Evolutionary conservation across 1,140 invertebrate species (phyloP), one percentile per base, ranked within the genome.

Genomic region (Saccostrea glomerata): DNA sequence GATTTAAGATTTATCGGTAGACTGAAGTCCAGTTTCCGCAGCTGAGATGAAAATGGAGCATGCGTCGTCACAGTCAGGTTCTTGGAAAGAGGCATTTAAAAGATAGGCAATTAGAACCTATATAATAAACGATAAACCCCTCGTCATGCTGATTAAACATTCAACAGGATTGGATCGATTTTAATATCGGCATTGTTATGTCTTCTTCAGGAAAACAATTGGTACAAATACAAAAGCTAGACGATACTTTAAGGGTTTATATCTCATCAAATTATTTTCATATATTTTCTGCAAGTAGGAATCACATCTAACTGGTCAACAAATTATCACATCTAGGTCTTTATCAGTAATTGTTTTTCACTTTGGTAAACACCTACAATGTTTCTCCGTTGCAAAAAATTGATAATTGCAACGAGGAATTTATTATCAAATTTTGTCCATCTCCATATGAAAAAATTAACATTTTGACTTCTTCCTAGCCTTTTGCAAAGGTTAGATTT

Each of bases 11-110:
- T 20, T 63, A 25, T 30, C 5, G 70, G 11, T 4, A 36, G 47
- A 9, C 47, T 7, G 47, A 47, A 47, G 70, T 30, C 30, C 25
- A 30, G 70, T 20, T 9, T n/a, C 20, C 20, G 17, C 5, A n/a
- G 23, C 13, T 77, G 70, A 36, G 30, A 77, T 77, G 70, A 23
- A 30, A 30, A 15, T 7, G 25, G 70, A 77, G 30, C 70, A 36
- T 77, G 25, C 70, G 30, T 77, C 25, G 70, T 20, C 58, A 1
- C 2, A 63, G 25, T 15, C 25, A 36, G 4, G 9, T 77, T 77
- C 70, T 2, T 77, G 70, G 70, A 77, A 77, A 30, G 70, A 36
- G 70, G 25, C 70, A 77, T 77, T 77, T 77, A 77, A 77, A 77
- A 30, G 25, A 77, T 30, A 77, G 70, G 13, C 23, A 77, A 30